Conservation (phyloP, 1,140 invertebrate genomes). For the Heliconius melpomene region DNA sequence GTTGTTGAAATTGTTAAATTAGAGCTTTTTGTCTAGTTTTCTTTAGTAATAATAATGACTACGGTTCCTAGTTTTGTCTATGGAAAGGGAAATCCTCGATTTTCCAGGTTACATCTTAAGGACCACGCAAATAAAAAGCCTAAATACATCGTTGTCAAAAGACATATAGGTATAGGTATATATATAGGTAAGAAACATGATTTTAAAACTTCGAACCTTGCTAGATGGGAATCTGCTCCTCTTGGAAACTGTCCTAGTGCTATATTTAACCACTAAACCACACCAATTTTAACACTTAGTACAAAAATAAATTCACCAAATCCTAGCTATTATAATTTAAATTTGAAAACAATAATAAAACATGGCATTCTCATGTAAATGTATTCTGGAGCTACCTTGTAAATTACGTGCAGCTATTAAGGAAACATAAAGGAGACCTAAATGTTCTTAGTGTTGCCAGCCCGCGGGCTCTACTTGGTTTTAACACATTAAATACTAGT, state of each 20-base stretch:
- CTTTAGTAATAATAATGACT: not conserved
- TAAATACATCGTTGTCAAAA: no score
- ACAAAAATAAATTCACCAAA: not conserved
- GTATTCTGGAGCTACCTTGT: slow-evolving; percentile 10
- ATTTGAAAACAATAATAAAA: slow-evolving; percentile 11
- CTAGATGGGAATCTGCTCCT: not conserved
- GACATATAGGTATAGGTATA: no score
- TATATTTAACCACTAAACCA: no score
- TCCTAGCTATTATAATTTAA: not conserved
- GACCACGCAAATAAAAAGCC: no score
- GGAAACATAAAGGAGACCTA: slow-evolving; percentile 23
- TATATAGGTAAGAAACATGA: no score
- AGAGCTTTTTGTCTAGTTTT: not conserved
- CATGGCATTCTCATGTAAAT: slow-evolving; percentile 9
- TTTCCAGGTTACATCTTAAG: no score
- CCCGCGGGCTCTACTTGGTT: not conserved
- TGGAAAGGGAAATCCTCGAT: no score
- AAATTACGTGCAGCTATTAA: slow-evolving; percentile 20
- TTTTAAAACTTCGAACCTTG: no score
- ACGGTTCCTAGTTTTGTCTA: not conserved
- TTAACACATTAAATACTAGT: not conserved
- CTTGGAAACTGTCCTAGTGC: no score
- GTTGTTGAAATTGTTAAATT: not conserved
- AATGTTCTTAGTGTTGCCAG: slow-evolving; percentile 12
- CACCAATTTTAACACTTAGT: not conserved